Conservation (phyloP, 2,113 vertebrate genomes). For the Petroica traversi region DNA sequence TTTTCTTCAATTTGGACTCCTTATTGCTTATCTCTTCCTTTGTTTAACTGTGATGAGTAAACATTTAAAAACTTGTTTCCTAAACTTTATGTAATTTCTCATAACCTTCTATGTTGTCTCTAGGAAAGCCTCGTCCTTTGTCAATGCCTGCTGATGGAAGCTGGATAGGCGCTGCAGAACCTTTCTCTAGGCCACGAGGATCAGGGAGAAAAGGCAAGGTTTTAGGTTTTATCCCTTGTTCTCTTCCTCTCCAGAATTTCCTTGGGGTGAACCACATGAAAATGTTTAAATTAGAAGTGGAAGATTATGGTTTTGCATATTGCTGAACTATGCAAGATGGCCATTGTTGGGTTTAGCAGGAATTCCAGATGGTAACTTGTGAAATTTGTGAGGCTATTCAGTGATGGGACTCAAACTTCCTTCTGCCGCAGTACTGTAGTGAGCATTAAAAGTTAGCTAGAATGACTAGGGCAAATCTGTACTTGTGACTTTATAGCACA, state of each 20-base stretch:
- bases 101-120: neutral
- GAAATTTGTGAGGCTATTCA: neutral
- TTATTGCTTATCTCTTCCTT: neutral
- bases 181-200: constrained; percentile 75
- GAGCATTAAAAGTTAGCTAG: neutral
- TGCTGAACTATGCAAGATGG: neutral
- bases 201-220: constrained; percentile 84
- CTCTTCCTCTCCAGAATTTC: neutral
- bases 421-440: neutral
- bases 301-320: neutral
- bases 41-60: neutral
- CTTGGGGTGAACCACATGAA: neutral
- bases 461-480: neutral
- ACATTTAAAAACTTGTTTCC: neutral
- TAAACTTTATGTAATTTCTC: neutral
- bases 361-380: neutral
- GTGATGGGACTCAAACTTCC: neutral
- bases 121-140: constrained; percentile 91
- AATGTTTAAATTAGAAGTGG: neutral
- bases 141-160: constrained; percentile 92
- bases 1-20: neutral
- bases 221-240: neutral
- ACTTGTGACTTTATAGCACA: neutral
- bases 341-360: neutral
- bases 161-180: constrained; percentile 78